Conservation (phyloP, 1,140 invertebrate species). For the Bombus confusus region DNA sequence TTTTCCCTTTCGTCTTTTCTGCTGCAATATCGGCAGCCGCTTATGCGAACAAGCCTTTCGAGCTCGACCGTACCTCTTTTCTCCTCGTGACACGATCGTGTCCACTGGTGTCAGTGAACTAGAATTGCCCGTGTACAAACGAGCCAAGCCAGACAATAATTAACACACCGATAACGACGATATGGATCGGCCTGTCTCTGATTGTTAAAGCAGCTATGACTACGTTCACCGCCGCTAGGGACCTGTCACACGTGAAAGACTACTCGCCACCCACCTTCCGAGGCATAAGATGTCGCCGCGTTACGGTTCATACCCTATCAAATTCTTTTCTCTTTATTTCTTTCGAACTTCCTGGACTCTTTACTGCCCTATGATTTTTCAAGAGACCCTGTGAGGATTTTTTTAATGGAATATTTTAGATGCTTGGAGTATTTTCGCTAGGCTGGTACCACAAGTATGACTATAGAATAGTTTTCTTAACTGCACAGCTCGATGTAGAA, state of each 20-base stretch:
- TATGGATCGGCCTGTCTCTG: not conserved
- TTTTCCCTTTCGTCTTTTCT: constrained; percentile 18
- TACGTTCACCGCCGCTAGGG: not conserved
- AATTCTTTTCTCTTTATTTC: no score
- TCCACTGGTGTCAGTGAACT: constrained; percentile 30
- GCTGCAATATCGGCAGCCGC: constrained; percentile 20
- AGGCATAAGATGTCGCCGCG: not conserved
- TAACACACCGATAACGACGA: constrained; percentile 31
- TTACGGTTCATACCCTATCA: not conserved
- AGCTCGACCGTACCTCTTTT: not conserved
- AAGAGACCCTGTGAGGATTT: not conserved
- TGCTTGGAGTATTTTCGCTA: not conserved
- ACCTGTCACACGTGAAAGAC: not conserved
- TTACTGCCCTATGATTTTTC: not conserved
- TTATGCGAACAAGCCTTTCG: constrained; percentile 16
- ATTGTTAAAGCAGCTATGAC: constrained; percentile 13
- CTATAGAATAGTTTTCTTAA: not conserved
- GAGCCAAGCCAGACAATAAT: constrained; percentile 10
- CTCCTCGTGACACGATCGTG: not conserved
- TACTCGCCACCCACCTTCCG: not conserved
- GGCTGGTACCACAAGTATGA: no score
- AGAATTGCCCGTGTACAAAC: constrained; percentile 7
- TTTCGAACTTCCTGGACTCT: not conserved
- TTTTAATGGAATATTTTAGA: not conserved
- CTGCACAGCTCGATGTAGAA: not conserved